A percentile compares a stretch with the other conserved stretches of the same genome.
These are phyloP conservation scores for Aricia artaxerxes DNA, from an alignment of 2,888 invertebrate species.

Conservation along the genomic window DNA sequence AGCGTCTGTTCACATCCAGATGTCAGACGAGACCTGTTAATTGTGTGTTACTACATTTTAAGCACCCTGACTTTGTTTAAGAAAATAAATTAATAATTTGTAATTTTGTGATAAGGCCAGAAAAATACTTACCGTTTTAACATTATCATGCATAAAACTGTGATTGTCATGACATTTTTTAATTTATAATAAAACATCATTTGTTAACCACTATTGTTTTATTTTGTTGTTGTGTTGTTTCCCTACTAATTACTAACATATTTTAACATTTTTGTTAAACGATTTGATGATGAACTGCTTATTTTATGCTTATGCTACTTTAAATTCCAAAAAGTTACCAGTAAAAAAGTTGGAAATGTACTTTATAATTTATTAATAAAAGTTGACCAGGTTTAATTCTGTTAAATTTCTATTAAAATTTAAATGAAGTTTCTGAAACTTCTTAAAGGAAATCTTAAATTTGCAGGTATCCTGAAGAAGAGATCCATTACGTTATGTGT, in stretches of 20 bases:
- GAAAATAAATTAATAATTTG: neutral
- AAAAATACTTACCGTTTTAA: neutral
- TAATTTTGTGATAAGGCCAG: conserved; percentile 11
- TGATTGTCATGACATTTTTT: conserved; percentile 21
- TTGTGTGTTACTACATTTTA: conserved; percentile 2
- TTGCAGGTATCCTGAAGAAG: conserved; percentile 21
- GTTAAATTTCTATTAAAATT: neutral
- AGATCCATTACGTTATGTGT: neutral
- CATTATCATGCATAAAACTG: conserved; percentile 17
- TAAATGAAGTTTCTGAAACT: neutral
- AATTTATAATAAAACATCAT: conserved; percentile 1
- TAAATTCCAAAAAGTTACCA: neutral
- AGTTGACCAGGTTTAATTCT: neutral
- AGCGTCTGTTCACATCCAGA: no score
- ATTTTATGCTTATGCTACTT: neutral
- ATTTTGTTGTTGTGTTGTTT: neutral
- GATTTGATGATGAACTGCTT: neutral
- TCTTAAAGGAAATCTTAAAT: neutral
- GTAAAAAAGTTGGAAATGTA: neutral
- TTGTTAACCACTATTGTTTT: conserved; percentile 5
- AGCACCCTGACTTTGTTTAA: neutral
- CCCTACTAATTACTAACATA: neutral
- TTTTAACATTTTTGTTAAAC: neutral
- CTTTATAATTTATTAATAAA: no score
- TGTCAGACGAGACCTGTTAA: neutral